Percentiles rank a stretch among this genome's conserved stretches.
Conservation (phyloP, 2,888 invertebrate species). For the Dendrolimus pini region DNA sequence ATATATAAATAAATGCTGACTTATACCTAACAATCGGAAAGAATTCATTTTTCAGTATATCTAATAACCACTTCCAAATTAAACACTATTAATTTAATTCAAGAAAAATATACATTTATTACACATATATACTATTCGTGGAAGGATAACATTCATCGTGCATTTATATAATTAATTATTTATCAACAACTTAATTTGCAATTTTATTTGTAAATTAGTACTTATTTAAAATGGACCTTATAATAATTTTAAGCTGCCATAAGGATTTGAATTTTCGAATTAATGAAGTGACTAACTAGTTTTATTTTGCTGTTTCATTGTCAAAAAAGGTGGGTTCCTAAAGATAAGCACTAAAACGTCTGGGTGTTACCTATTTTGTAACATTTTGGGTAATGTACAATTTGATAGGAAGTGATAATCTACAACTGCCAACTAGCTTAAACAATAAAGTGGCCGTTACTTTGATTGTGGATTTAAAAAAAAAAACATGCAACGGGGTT, state of each 20-base stretch:
- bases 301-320: slow-evolving; percentile 11
- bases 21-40: background rate
- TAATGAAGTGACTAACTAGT: too few relatives aligned
- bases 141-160: slow-evolving; percentile 3
- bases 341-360: background rate
- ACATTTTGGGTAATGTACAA: too few relatives aligned
- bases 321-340: background rate
- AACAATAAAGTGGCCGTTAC: too few relatives aligned
- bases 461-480: too few relatives aligned
- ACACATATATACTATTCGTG: background rate
- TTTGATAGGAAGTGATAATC: too few relatives aligned
- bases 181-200: background rate
- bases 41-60: background rate
- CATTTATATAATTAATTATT: background rate
- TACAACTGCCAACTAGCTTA: too few relatives aligned
- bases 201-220: background rate
- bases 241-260: slow-evolving; percentile 4
- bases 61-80: background rate
- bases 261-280: too few relatives aligned
- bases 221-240: slow-evolving; percentile 3
- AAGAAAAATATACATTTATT: background rate
- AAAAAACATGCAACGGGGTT: too few relatives aligned
- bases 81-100: background rate
- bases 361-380: too few relatives aligned
- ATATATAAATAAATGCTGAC: too few relatives aligned